These are phyloP conservation scores for Philopotamus ludificatus DNA, from an alignment of 1,140 invertebrate species.

Conservation along the genomic window DNA sequence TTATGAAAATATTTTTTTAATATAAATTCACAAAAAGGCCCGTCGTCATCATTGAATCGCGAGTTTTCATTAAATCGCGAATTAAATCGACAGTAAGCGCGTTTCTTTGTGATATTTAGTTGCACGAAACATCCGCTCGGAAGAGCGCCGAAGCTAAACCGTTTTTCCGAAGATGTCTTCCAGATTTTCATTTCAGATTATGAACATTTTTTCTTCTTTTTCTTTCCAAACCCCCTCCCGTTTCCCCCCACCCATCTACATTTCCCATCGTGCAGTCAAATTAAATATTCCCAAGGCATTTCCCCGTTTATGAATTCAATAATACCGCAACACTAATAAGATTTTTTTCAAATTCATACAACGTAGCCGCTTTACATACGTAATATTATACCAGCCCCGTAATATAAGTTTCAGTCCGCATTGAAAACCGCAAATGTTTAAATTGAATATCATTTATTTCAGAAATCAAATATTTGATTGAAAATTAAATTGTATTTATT, in stretches of 20 bases:
- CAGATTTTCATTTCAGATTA: slow-evolving; percentile 10
- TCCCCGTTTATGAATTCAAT: slow-evolving; percentile 11
- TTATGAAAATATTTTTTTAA: no score
- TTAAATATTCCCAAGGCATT: slow-evolving; percentile 1
- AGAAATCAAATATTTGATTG: no score
- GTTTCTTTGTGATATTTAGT: background rate
- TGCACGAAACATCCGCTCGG: background rate
- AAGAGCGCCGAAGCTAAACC: background rate
- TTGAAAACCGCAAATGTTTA: no score
- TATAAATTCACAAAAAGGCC: no score
- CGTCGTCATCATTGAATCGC: background rate
- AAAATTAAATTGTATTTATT: no score
- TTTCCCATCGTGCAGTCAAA: slow-evolving; percentile 10
- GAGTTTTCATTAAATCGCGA: slow-evolving; percentile 1
- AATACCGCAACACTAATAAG: background rate
- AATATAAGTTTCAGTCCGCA: no score
- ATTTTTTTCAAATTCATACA: background rate
- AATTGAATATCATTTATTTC: no score
- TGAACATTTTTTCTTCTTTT: no score
- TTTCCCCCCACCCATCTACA: no score
- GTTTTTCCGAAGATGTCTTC: background rate
- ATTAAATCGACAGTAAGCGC: background rate
- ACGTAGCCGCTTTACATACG: background rate
- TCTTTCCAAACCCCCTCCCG: background rate
- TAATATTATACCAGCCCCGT: no score